Evolutionary conservation across 2,888 invertebrate genomes (phyloP), one percentile per base, ranked within the genome.

Genomic region (Cabera pusaria): DNA sequence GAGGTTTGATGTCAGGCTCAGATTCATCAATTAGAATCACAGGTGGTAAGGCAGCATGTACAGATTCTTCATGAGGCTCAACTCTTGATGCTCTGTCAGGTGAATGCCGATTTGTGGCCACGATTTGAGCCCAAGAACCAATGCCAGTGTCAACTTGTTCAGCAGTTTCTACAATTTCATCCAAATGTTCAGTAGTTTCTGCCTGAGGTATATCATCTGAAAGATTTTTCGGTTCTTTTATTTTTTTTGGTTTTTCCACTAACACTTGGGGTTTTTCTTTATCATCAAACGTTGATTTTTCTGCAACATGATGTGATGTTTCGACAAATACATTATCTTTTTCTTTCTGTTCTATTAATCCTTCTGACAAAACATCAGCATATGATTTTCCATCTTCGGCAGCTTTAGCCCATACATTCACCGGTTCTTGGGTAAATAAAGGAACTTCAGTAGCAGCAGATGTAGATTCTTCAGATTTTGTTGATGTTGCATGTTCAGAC

Each of bases 331-430:
- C 14, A 3, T 24, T 21, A 34, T 48, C 49, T n/a, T 17, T 17
- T 28, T 56, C 56, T 27, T 36, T 27, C 2, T 50, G 43, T n/a
- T 52, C 31, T n/a, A n/a, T n/a, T 21, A 83, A 55, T 1, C 83
- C 76, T 57, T 90, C 88, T 7, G 92, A 91, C 3, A 94, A 82
- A 17, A 94, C 91, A 73, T 93, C 92, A 8, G 94, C 94, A 59
- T 94, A 94, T 0, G 94, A 93, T 73, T 93, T 94, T 0, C 90
- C 91, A 47, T 92, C 93, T 20, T 87, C 81, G 27, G 80, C 69
- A 18, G 82, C 52, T 59, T 80, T 84, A n/a, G 71, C 64, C 91
- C 91, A 91, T 9, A 90, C 80, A 59, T 90, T 90, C 7, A 65
- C 37, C 22, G 64, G 53, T 27, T 67, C 63, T 6, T 49, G 6